Evolutionary conservation across 2,113 vertebrate genomes (phyloP), one percentile per base, ranked within the genome.

Genomic region (Petaurus breviceps): DNA sequence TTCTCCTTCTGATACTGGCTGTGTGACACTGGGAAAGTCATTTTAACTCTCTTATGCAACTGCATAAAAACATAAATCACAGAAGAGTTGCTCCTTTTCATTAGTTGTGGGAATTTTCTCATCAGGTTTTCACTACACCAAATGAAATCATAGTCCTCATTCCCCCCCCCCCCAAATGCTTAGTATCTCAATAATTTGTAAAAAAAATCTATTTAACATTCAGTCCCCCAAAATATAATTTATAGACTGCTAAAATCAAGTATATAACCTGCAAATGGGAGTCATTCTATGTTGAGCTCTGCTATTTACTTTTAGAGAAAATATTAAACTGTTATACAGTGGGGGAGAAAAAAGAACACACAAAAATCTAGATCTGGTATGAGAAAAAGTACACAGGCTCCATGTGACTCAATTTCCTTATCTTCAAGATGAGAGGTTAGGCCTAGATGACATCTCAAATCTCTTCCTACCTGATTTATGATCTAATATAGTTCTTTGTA

Each of bases 291-390:
- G 37, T 68, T 89, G 90, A 96, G 93, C 22, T 91, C 26, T 92
- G 0, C 51, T 96, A 77, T 96, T 95, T 96, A 68, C 90, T 89
- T 94, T 96, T 95, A 95, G 49, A 37, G 68, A 94, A 95, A 96
- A 93, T 49, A 68, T 49, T 84, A 43, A 43, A 23, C 7, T 84
- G 68, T 43, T 84, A 1, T 23, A 84, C 6, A 43, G 6, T 43
- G 52, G 16, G 52, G 14, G 14, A 52, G 37, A 6, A 8, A 43
- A 84, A 37, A 43, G 37, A 2, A 14, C 55, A 16, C 31, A 6
- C 19, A 49, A 49, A 49, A 49, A 49, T 49, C 47, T 49, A 49
- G 47, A 49, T 43, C 68, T 43, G n/a, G 16, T 43, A 84, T 43
- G 19, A 84, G 19, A 84, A 19, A 84, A 84, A 84, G n/a, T 2